Evolutionary conservation across 2,888 invertebrate genomes (phyloP).

Genomic region (Parelbella ahira): DNA sequence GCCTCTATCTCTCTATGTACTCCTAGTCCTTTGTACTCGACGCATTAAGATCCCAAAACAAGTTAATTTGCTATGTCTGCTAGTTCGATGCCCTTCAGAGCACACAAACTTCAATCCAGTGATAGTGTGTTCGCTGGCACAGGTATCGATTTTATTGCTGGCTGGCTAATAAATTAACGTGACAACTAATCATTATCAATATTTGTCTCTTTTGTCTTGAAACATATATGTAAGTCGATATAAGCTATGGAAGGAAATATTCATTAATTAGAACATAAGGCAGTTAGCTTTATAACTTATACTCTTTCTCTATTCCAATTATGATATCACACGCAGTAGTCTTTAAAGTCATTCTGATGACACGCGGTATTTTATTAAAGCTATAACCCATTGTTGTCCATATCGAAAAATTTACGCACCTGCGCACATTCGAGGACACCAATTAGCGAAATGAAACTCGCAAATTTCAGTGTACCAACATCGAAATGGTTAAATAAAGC

Average conservation of each 20-base stretch:
- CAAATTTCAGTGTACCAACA: slow-evolving; percentile 32
- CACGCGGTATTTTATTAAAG: slow-evolving; percentile 1
- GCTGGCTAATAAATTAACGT: no score
- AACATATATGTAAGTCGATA: no score
- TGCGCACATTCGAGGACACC: slow-evolving; percentile 30
- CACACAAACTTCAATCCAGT: slow-evolving; percentile 15
- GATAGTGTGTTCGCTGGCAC: neutral
- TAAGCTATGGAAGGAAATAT: no score
- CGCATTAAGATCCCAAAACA: slow-evolving; percentile 60
- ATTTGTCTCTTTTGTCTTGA: neutral
- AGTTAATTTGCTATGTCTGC: slow-evolving; percentile 46
- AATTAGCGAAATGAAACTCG: slow-evolving; percentile 38
- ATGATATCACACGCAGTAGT: no score
- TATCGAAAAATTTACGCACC: slow-evolving; percentile 22
- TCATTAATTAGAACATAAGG: no score
- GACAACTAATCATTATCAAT: no score
- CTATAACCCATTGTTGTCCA: neutral
- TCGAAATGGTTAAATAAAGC: slow-evolving; percentile 38
- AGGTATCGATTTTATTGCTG: slow-evolving; percentile 9
- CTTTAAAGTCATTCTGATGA: no score
- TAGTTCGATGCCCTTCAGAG: slow-evolving; percentile 25
- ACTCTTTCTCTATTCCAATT: no score
- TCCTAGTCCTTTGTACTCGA: slow-evolving; percentile 58
- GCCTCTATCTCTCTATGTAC: slow-evolving; percentile 65
- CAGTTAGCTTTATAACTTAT: no score